A percentile compares a stretch with the other conserved stretches of the same genome.
phyloP scores from a whole-genome alignment of 2,888 invertebrate genomes.

The Chrysotoxum bicinctum region DNA sequence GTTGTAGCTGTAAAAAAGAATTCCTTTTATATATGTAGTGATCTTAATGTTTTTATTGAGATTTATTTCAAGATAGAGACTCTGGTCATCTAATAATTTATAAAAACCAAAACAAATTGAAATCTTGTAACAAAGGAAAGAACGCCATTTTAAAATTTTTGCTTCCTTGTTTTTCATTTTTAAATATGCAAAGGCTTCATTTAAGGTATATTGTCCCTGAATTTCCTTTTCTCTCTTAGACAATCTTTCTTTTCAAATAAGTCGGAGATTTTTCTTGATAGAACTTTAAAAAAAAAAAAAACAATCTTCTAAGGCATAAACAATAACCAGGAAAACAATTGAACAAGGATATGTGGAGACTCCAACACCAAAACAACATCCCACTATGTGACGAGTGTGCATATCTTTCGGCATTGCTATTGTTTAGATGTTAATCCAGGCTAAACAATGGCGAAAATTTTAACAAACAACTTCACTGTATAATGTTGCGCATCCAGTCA shows the following conservation, averaged over 20 bases:
- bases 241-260: background rate
- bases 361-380: slow-evolving; percentile 32
- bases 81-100: no score
- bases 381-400: background rate
- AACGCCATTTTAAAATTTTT: background rate
- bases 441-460: slow-evolving; percentile 44
- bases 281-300: background rate
- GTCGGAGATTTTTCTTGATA: background rate
- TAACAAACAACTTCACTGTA: slow-evolving; percentile 28
- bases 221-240: background rate
- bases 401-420: slow-evolving; percentile 37
- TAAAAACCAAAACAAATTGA: no score
- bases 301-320: slow-evolving; percentile 2
- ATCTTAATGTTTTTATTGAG: no score
- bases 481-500: slow-evolving; percentile 28
- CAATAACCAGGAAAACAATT: slow-evolving; percentile 55
- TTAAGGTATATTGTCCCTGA: background rate
- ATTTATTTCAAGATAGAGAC: no score
- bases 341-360: slow-evolving; percentile 45
- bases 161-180: background rate
- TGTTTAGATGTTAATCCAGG: slow-evolving; percentile 26
- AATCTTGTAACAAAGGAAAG: no score
- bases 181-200: background rate
- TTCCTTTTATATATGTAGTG: no score
- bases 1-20: no score